phyloP scores from a whole-genome alignment of 2,888 invertebrate species.

The Orthosia gracilis region DNA sequence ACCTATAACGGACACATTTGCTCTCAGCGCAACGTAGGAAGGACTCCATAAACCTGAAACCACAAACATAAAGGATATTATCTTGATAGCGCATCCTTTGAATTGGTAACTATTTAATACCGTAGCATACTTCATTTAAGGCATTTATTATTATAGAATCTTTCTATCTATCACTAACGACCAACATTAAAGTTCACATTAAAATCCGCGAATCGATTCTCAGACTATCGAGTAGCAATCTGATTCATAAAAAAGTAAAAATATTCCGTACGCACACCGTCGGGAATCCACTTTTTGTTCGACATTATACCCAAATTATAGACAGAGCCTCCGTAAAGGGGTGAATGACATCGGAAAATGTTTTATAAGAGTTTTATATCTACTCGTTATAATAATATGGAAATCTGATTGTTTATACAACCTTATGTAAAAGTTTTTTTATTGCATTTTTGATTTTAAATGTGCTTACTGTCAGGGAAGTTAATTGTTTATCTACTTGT shows the following conservation, averaged over 20 bases:
- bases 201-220: slow-evolving; percentile 52
- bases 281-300: slow-evolving; percentile 67
- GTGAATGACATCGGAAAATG: slow-evolving; percentile 79
- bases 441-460: slow-evolving; percentile 72
- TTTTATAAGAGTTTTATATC: slow-evolving; percentile 70
- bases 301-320: slow-evolving; percentile 71
- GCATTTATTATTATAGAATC: background rate
- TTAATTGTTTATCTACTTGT: background rate
- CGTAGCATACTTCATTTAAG: too few relatives aligned
- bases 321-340: slow-evolving; percentile 67
- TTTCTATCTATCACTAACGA: background rate
- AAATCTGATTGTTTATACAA: slow-evolving; percentile 79
- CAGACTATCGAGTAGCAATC: slow-evolving; percentile 57
- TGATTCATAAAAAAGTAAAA: slow-evolving; percentile 60
- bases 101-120: too few relatives aligned
- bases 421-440: slow-evolving; percentile 73
- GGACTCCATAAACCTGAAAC: background rate
- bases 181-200: slow-evolving; percentile 7
- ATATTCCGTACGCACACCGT: slow-evolving; percentile 66
- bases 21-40: background rate
- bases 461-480: slow-evolving; percentile 24
- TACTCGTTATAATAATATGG: slow-evolving; percentile 74
- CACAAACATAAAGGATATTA: background rate
- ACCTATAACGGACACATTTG: background rate
- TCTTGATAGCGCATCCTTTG: too few relatives aligned